phyloP scores from a whole-genome alignment of 2,888 invertebrate genomes.

The Bombylius discolor region DNA sequence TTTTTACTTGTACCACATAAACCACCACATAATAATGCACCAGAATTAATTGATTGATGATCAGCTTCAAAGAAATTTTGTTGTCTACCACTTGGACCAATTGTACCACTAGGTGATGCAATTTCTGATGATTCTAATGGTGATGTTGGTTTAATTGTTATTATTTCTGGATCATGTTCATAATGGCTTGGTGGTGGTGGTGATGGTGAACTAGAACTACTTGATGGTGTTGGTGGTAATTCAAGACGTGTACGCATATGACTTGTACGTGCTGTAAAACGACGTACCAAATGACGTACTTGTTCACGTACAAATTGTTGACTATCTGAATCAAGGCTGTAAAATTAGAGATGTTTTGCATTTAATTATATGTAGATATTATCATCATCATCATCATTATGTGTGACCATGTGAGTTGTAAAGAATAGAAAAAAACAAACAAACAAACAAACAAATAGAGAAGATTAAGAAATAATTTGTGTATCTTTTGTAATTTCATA shows the following conservation, averaged over 20 bases:
- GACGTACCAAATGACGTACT: conserved; percentile 44
- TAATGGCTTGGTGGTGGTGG: conserved; percentile 17
- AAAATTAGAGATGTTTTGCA: conserved; percentile 1
- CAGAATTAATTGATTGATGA: conserved; percentile 5
- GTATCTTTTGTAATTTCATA: too few species aligned
- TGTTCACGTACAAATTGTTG: conserved; percentile 34
- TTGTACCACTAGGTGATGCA: neutral
- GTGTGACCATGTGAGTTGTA: too few species aligned
- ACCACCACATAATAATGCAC: conserved; percentile 23
- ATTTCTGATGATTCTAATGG: neutral
- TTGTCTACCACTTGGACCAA: neutral
- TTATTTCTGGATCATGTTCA: neutral
- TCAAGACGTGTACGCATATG: conserved; percentile 45
- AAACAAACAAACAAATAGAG: too few species aligned
- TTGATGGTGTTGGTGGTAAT: conserved; percentile 49
- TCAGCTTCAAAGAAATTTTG: conserved; percentile 12
- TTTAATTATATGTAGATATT: too few species aligned
- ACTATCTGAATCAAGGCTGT: conserved; percentile 29
- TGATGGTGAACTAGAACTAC: conserved; percentile 40
- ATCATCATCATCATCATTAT: neutral
- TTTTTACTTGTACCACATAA: conserved; percentile 31
- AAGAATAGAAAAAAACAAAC: too few species aligned
- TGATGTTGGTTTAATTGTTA: neutral
- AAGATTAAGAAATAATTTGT: too few species aligned
- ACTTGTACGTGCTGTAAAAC: conserved; percentile 46